Conservation (phyloP, 2,888 invertebrate species). For the Euplagia quadripunctaria region DNA sequence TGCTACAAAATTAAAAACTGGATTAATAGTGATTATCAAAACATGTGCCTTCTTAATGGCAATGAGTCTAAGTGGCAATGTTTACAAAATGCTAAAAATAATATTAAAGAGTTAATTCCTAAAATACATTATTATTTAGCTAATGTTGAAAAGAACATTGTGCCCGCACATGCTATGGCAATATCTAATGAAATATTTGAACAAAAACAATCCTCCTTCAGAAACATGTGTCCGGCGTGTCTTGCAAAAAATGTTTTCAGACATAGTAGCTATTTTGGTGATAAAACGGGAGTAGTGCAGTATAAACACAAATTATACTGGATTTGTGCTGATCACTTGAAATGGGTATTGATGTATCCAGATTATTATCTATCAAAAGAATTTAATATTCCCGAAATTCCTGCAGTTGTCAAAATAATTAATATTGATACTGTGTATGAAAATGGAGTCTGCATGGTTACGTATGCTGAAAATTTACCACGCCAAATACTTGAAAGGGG, state of each 20-base stretch:
- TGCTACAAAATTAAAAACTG: constrained; percentile 76
- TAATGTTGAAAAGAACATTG: constrained; percentile 79
- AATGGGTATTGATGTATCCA: constrained; percentile 79
- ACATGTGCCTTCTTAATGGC: constrained; percentile 81
- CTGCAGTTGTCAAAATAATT: constrained; percentile 78
- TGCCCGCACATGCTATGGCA: constrained; percentile 83
- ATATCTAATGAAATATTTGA: constrained; percentile 86
- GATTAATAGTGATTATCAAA: constrained; percentile 86
- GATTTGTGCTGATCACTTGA: constrained; percentile 87
- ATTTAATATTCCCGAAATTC: constrained; percentile 82
- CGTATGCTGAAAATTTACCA: constrained; percentile 86
- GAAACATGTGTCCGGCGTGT: constrained; percentile 88
- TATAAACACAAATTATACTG: constrained; percentile 87
- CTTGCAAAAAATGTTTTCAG: constrained; percentile 70
- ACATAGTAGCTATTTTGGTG: constrained; percentile 79
- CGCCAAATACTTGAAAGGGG: constrained; percentile 80
- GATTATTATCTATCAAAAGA: constrained; percentile 64
- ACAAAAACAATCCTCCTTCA: constrained; percentile 80
- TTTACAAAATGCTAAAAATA: constrained; percentile 74
- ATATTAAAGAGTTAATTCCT: constrained; percentile 69
- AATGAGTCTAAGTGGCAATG: constrained; percentile 86
- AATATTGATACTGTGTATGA: constrained; percentile 77
- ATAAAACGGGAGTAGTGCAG: constrained; percentile 87
- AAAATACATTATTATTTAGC: constrained; percentile 85
- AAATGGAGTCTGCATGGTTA: constrained; percentile 88